Percentiles rank a stretch among this genome's conserved stretches.
phyloP scores from a whole-genome alignment of 2,888 invertebrate genomes.

The Trichogramma dendrolimi region DNA sequence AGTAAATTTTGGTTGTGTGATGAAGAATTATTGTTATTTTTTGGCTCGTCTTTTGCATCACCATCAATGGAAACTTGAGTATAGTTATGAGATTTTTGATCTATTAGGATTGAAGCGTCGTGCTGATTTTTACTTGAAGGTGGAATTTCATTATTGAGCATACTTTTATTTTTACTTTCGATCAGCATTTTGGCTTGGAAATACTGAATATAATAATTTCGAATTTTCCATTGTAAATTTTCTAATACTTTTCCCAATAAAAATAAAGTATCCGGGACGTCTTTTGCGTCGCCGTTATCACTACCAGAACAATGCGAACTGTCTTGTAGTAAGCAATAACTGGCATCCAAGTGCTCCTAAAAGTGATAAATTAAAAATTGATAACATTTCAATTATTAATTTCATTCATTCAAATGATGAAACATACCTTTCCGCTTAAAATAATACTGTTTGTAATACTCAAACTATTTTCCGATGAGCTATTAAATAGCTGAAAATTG shows the following conservation, averaged over 20 bases:
- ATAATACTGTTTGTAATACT: background rate
- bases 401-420: too few relatives aligned
- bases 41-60: background rate
- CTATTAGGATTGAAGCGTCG: background rate
- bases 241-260: constrained; percentile 37
- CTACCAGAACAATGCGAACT: background rate
- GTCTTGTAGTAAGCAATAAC: background rate
- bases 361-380: too few relatives aligned
- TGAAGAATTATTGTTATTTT: background rate
- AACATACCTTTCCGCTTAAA: constrained; percentile 12
- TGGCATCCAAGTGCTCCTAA: too few relatives aligned
- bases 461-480: constrained; percentile 22
- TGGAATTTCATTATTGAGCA: background rate
- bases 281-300: background rate
- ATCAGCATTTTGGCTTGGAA: background rate
- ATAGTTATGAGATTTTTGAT: background rate
- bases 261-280: constrained; percentile 31
- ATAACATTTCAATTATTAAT: too few relatives aligned
- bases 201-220: constrained; percentile 29
- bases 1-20: background rate
- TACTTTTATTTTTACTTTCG: background rate
- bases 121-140: background rate
- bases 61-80: background rate
- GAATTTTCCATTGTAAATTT: constrained; percentile 36
- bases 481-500: constrained; percentile 22